Base-by-base conservation (phyloP, 2,113 vertebrate genomes). In the Rattus rattus region DNA sequence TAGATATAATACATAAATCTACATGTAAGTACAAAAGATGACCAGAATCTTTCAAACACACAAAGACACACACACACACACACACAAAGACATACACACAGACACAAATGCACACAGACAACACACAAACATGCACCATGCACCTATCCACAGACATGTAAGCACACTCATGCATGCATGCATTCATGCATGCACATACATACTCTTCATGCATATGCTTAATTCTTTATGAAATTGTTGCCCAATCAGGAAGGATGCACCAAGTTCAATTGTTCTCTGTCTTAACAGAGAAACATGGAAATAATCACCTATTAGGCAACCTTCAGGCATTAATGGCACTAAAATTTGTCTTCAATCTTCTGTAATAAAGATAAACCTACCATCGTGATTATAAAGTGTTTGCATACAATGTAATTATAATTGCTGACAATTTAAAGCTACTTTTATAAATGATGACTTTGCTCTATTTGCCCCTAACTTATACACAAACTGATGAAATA, bases 51-150 rank as follows among this genome's bases (percentile, higher is more conserved):
- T 9, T 65, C 63, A 28, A 26, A 65, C 63, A 65, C 24, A 65
- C 8, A 26, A 4, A 28, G 3, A 61, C 2, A 61, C 2, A 39
- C 4, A 36, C 0, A 12, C 0, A 12, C 0, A 65, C 12, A 49
- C 24, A 54, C 9, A 49, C 10, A 67, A 7, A 56, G 9, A 56
- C 56, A 56, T 13, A 56, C 56, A 56, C 14, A 56, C 14, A 56
- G 4, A 59, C 1, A 49, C 8, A 39, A 0, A 8, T 0, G 56
- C 10, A 47, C 39, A 52, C 8, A 49, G 2, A 67, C 2, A 3
- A 56, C 10, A 56, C 1, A 54, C 49, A 63, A 2, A 12, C 39
- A 0, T 85, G 7, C 19, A 22, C 19, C n/a, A 39, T 20, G 36
- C 19, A n/a, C 5, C 9, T 20, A 36, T 33, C 4, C n/a, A 39